Evolutionary conservation across 2,797 vertebrate species (phyloP).

Genomic region (Pangasius djambal): DNA sequence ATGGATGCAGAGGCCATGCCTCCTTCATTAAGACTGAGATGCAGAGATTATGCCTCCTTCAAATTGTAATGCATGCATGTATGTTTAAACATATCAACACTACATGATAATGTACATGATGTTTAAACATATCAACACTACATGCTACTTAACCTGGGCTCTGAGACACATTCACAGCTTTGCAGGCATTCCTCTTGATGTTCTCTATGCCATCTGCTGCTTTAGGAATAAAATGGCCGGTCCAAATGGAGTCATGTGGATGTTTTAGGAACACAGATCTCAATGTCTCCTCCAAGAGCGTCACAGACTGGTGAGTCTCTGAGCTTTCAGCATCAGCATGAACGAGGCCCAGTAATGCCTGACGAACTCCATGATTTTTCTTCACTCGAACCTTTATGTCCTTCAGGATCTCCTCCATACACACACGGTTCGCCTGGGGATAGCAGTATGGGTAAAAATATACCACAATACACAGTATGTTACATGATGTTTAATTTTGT

Average conservation of each 20-base stretch:
- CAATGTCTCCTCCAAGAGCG: constrained; percentile 67
- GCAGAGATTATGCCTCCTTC: not conserved
- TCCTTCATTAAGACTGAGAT: not conserved
- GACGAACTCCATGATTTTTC: constrained; percentile 57
- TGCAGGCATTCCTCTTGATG: constrained; percentile 73
- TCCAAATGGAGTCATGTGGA: constrained; percentile 71
- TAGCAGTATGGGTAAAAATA: not conserved
- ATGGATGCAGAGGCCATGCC: not conserved
- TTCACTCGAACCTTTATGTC: constrained; percentile 71
- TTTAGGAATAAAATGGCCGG: constrained; percentile 70
- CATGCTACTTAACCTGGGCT: constrained; percentile 63
- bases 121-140: not conserved
- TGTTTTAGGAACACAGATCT: constrained; percentile 73
- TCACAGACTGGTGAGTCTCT: constrained; percentile 60
- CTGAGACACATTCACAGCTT: constrained; percentile 67
- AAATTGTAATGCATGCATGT: not conserved
- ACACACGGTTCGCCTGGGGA: constrained; percentile 49
- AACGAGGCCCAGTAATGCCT: constrained; percentile 76
- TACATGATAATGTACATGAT: not conserved
- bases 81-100: not conserved
- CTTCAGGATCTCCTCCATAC: constrained; percentile 74
- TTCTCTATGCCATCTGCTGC: constrained; percentile 54
- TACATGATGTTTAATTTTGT: not conserved
- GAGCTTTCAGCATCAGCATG: constrained; percentile 57
- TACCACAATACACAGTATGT: not conserved